Evolutionary conservation across 2,888 invertebrate species (phyloP), one percentile per base, ranked within the genome.

Genomic region (Empis livida): DNA sequence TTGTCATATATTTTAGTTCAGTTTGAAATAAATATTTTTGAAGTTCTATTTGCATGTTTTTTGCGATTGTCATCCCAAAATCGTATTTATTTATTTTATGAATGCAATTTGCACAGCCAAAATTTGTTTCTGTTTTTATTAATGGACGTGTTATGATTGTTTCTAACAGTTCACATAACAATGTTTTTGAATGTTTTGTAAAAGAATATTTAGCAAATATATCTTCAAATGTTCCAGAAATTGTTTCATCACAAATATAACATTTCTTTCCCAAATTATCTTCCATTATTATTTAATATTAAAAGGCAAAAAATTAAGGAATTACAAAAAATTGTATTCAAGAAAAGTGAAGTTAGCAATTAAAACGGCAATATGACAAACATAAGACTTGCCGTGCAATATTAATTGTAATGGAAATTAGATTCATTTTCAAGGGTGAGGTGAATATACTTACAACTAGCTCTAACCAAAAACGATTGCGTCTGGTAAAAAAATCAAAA

Each of bases 81-180:
- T 55, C 55, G 45, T 53, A 55, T 38, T 53, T 49, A 43, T 53
- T 51, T 39, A 55, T 48, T 44, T 51, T 50, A 14, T 45, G 42
- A 27, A 51, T 30, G 31, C 55, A 55, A 15, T 45, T 32, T 10
- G 41, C 10, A 30, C 55, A 55, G 15, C 43, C 45, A n/a, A 42
- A 30, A 20, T 39, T 39, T 39, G 16, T 17, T 39, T 39, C 39
- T 5, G 11, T 13, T 39, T 17, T 39, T 10, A 39, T 39, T 11
- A 16, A 39, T 11, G 16, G 17, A 11, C 17, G 39, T 17, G 16
- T 39, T 39, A 46, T 13, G 16, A 53, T 45, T 30, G 49, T 52
- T 38, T 52, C 48, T 8, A 54, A 30, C 5, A 53, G 17, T 40
- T 50, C 49, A 37, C 40, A 40, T 8, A 54, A 37, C 5, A 40